Evolutionary conservation across 2,888 invertebrate genomes (phyloP).

Genomic region (Cataglyphis livida): DNA sequence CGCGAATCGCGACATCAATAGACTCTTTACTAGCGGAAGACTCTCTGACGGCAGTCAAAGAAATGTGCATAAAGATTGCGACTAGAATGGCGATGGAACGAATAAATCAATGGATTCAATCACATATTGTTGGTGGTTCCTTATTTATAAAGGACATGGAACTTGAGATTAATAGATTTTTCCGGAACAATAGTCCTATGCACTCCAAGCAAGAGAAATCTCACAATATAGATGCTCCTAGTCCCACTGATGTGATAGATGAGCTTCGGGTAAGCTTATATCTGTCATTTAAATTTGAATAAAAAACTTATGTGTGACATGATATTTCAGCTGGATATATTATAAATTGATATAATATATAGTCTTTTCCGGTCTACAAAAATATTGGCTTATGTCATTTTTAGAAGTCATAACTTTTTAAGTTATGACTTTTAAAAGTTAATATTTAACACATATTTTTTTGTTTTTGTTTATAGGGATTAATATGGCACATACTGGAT

Average conservation of each 20-base stretch:
- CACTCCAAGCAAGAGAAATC: slow-evolving; percentile 58
- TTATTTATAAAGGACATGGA: slow-evolving; percentile 81
- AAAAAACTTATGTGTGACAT: neutral
- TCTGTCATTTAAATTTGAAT: neutral
- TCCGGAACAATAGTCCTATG: slow-evolving; percentile 65
- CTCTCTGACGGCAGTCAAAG: slow-evolving; percentile 85
- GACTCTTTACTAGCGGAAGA: slow-evolving; percentile 87
- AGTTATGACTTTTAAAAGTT: neutral
- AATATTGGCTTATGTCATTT: neutral
- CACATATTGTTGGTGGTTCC: slow-evolving; percentile 83
- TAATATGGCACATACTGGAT: slow-evolving; percentile 81
- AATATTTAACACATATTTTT: neutral
- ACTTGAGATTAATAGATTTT: slow-evolving; percentile 73
- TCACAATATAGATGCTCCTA: slow-evolving; percentile 76
- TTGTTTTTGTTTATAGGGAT: slow-evolving; percentile 67
- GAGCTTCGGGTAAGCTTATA: slow-evolving; percentile 77
- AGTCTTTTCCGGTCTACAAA: neutral
- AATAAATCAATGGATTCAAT: slow-evolving; percentile 87
- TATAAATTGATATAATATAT: neutral
- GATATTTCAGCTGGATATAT: neutral
- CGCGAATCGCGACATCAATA: slow-evolving; percentile 78
- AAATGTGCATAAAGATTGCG: slow-evolving; percentile 87
- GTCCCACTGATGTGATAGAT: slow-evolving; percentile 77
- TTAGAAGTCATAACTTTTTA: neutral
- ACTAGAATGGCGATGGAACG: slow-evolving; percentile 86